Conservation (phyloP, 1,140 invertebrate genomes). For the Eurosta solidaginis region DNA sequence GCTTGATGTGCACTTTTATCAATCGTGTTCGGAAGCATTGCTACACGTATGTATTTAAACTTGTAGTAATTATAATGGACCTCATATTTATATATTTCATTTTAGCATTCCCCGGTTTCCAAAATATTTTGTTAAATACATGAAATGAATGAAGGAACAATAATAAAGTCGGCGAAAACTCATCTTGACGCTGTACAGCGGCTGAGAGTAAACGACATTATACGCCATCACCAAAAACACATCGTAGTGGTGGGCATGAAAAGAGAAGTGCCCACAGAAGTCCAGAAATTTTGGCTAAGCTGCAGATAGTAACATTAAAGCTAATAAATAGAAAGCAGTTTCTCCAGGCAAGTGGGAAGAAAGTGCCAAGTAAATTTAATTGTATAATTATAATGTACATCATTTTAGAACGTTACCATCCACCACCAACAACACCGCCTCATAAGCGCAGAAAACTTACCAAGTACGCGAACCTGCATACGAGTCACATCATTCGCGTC, state of each 20-base stretch:
- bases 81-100: too few relatives aligned
- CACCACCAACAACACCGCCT: slow-evolving; percentile 50
- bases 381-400: background rate
- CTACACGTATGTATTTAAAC: too few relatives aligned
- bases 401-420: slow-evolving; percentile 41
- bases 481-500: slow-evolving; percentile 45
- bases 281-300: slow-evolving; percentile 62
- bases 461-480: slow-evolving; percentile 36
- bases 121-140: too few relatives aligned
- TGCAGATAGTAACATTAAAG: too few relatives aligned
- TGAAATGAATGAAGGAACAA: too few relatives aligned
- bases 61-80: too few relatives aligned
- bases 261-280: slow-evolving; percentile 58
- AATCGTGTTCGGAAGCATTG: too few relatives aligned
- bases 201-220: slow-evolving; percentile 38
- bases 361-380: background rate
- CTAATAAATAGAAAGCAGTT: slow-evolving; percentile 30
- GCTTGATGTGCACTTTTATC: too few relatives aligned
- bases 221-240: slow-evolving; percentile 47
- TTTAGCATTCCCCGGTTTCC: too few relatives aligned
- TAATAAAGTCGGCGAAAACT: too few relatives aligned
- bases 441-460: slow-evolving; percentile 54
- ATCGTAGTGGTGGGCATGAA: background rate
- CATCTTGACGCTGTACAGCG: slow-evolving; percentile 58
- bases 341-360: slow-evolving; percentile 23